Percentiles rank a stretch among this genome's conserved stretches.
Evolutionary conservation across 2,888 invertebrate species (phyloP).

Genomic region (Colletes collaris): DNA sequence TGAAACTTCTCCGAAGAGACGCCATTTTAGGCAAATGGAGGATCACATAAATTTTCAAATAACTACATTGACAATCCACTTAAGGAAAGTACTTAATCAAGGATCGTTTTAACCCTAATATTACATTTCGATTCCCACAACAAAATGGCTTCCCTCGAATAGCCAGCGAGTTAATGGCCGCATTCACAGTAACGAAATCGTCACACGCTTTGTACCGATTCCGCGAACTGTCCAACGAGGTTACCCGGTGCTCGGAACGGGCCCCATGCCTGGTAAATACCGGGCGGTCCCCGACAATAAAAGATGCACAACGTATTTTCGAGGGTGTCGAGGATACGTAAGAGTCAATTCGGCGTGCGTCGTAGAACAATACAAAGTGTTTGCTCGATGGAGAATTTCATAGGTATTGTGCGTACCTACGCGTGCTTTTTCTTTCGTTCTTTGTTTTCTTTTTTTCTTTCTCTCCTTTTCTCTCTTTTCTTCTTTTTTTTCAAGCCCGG

Average conservation of each 20-base stretch:
- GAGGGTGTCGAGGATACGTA: conserved; percentile 54
- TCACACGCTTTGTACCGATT: conserved; percentile 1
- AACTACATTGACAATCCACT: too few species aligned
- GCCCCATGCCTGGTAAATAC: conserved; percentile 39
- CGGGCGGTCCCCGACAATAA: conserved; percentile 36
- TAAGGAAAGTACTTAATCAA: too few species aligned
- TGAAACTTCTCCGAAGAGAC: too few species aligned
- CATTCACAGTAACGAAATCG: conserved; percentile 8
- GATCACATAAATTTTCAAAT: too few species aligned
- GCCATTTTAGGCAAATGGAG: too few species aligned
- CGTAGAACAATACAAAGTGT: conserved; percentile 57
- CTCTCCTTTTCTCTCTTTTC: conserved; percentile 18
- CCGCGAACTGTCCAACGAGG: background rate
- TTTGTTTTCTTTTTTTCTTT: conserved; percentile 21
- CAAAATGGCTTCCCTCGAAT: too few species aligned
- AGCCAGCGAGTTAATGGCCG: too few species aligned
- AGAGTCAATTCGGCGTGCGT: conserved; percentile 56
- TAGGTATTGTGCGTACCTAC: conserved; percentile 54
- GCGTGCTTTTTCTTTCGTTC: conserved; percentile 33
- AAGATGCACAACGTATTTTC: conserved; percentile 57
- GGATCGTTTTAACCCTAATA: too few species aligned
- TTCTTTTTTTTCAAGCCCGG: conserved; percentile 36
- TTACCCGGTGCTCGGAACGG: background rate
- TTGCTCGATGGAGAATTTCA: conserved; percentile 47
- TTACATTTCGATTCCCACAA: too few species aligned